These are phyloP conservation scores for Drosophila leontia DNA, from an alignment of 1,140 invertebrate genomes.

Conservation along the genomic window DNA sequence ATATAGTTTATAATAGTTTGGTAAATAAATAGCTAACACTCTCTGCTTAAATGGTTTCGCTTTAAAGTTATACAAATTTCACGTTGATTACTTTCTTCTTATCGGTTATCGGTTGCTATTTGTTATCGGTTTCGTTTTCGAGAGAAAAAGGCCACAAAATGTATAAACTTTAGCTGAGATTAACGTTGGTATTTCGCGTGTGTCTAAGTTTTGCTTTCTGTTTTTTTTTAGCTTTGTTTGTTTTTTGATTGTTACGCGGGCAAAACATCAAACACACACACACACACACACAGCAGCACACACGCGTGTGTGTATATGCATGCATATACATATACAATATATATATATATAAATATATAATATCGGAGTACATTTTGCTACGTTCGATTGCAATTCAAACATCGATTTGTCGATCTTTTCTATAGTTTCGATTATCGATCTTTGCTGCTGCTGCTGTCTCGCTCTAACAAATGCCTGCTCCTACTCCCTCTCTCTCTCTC, in stretches of 20 bases:
- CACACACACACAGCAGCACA: constrained; percentile 39
- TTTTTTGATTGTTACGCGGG: constrained; percentile 47
- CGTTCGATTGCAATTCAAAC: constrained; percentile 35
- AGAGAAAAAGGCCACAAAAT: constrained; percentile 81
- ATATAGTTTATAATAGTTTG: constrained; percentile 28
- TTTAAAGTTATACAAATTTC: constrained; percentile 50
- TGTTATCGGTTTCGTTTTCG: constrained; percentile 34
- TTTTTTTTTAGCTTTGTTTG: constrained; percentile 26
- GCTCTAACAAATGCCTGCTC: constrained; percentile 53
- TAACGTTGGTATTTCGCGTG: constrained; percentile 30
- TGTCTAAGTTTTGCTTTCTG: constrained; percentile 1
- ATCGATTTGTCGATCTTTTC: constrained; percentile 41
- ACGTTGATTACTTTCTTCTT: constrained; percentile 29
- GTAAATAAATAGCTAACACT: constrained; percentile 61
- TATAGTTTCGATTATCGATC: constrained; percentile 13
- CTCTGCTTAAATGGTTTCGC: constrained; percentile 34
- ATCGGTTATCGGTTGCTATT: constrained; percentile 1
- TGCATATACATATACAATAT: constrained; percentile 42
- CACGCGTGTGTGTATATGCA: constrained; percentile 29
- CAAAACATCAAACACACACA: constrained; percentile 33
- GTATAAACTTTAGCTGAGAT: constrained; percentile 59
- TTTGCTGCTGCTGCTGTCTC: constrained; percentile 37
- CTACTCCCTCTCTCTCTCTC: constrained; percentile 8
- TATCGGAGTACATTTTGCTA: constrained; percentile 81
- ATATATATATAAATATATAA: constrained; percentile 51